Evolutionary conservation across 2,888 invertebrate genomes (phyloP).

Genomic region (Asteroscopus sphinx): DNA sequence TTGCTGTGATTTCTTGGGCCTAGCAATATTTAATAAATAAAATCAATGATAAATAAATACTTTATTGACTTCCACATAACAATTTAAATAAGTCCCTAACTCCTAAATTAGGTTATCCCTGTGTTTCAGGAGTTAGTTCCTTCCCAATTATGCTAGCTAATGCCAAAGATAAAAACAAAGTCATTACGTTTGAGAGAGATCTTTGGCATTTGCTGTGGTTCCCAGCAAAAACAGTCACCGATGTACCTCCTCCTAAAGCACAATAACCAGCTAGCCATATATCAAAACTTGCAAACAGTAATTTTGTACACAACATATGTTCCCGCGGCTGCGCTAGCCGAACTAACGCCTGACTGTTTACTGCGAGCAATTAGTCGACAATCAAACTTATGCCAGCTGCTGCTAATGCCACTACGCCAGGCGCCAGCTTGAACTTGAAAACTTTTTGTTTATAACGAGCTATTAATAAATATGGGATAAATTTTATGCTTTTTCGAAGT

Average conservation of each 20-base stretch:
- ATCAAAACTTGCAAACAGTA: constrained; percentile 58
- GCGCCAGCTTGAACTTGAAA: constrained; percentile 59
- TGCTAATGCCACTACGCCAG: constrained; percentile 54
- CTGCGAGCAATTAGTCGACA: constrained; percentile 66
- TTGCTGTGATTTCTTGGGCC: no score
- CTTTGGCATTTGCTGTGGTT: neutral
- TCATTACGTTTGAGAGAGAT: no score
- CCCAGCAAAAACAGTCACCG: no score
- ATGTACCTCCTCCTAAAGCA: constrained; percentile 10
- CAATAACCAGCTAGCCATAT: constrained; percentile 46
- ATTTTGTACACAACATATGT: constrained; percentile 58
- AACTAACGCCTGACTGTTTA: constrained; percentile 66
- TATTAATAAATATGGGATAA: constrained; percentile 46
- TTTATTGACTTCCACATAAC: no score
- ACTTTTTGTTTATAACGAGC: constrained; percentile 50
- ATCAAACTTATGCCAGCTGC: constrained; percentile 63
- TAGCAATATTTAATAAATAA: no score
- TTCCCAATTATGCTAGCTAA: no score
- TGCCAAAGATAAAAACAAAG: no score
- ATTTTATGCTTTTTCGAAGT: constrained; percentile 37
- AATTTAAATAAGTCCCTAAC: no score
- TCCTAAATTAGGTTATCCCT: no score
- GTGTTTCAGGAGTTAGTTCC: no score
- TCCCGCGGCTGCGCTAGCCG: constrained; percentile 37
- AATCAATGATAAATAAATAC: no score